Base-by-base conservation (phyloP, 2,113 vertebrate species). In the Morphnarchus princeps region DNA sequence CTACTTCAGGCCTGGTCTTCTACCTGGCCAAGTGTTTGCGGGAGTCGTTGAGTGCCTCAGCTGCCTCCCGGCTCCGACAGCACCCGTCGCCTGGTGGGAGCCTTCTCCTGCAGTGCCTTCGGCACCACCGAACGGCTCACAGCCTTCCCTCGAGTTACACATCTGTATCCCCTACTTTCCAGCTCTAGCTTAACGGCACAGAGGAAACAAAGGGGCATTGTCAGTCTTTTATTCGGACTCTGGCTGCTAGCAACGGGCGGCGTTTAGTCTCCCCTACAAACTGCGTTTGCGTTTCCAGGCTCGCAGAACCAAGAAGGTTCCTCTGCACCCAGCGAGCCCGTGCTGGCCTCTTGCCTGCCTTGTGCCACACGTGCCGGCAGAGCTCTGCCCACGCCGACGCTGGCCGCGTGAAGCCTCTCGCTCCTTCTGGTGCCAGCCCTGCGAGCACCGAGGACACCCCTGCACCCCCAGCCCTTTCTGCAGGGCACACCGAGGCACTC, bases 121-220 rank as follows among this genome's bases (percentile, higher is more conserved):
- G 3, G 11, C 12, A 5, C 61, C 88, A 36, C 32, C 13, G 6
- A n/a, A 11, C 31, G 17, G n/a, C 47, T 54, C 29, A 16, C 20
- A 4, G 31, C 29, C 3, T 49, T 71, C 49, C 16, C 49, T 55
- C 40, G 17, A 7, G 31, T 49, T 10, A n/a, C 40, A n/a, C 16
- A 3, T 47, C 24, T 20, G n/a, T 32, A 26, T n/a, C 32, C 38
- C 3, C 1, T 16, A 6, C 54, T 21, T 34, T n/a, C 63, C 38
- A 38, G 43, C 32, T 50, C 31, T 26, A 14, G 24, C 34, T 69
- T 45, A 38, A 29, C 2, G 6, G 42, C 3, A 9, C 62, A 82
- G 84, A 67, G 81, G 67, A 94, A 91, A 94, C 7, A 32, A 93
- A 91, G 86, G n/a, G 45, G 31, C 59, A n/a, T 73, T 81, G 47